Conservation (phyloP, 1,140 invertebrate genomes). For the Drosophila baimaii region DNA sequence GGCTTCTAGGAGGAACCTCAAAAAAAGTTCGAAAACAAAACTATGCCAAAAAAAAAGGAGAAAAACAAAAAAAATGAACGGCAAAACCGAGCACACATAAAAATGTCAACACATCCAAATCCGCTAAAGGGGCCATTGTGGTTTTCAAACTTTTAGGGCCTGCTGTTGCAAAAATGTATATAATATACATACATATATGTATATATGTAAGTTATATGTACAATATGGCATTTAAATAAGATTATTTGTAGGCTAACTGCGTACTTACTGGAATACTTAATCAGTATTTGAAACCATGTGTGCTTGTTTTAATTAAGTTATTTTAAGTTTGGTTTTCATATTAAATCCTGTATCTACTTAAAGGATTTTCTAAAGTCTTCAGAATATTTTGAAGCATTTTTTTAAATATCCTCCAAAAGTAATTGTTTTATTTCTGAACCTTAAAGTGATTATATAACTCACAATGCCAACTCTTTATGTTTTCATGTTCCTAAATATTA, state of each 20-base stretch:
- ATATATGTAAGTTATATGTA: too few relatives aligned
- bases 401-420: too few relatives aligned
- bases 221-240: slow-evolving; percentile 11
- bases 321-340: not conserved
- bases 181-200: too few relatives aligned
- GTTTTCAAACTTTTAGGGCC: slow-evolving; percentile 26
- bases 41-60: slow-evolving; percentile 15
- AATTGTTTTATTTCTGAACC: too few relatives aligned
- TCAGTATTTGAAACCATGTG: too few relatives aligned
- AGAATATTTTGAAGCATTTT: not conserved
- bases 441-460: too few relatives aligned
- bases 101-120: slow-evolving; percentile 61
- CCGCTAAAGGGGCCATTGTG: slow-evolving; percentile 40
- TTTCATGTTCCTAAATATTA: not conserved
- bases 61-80: slow-evolving; percentile 7
- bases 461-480: too few relatives aligned
- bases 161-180: slow-evolving; percentile 28
- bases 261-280: too few relatives aligned
- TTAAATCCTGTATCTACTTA: too few relatives aligned
- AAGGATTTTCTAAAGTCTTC: too few relatives aligned
- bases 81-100: slow-evolving; percentile 26
- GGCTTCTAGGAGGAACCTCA: slow-evolving; percentile 20
- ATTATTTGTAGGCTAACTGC: not conserved
- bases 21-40: slow-evolving; percentile 54
- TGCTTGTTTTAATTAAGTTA: not conserved